A percentile compares a stretch with the other conserved stretches of the same genome.
phyloP scores from a whole-genome alignment of 2,888 invertebrate species.

The Drosophila percnosoma region DNA sequence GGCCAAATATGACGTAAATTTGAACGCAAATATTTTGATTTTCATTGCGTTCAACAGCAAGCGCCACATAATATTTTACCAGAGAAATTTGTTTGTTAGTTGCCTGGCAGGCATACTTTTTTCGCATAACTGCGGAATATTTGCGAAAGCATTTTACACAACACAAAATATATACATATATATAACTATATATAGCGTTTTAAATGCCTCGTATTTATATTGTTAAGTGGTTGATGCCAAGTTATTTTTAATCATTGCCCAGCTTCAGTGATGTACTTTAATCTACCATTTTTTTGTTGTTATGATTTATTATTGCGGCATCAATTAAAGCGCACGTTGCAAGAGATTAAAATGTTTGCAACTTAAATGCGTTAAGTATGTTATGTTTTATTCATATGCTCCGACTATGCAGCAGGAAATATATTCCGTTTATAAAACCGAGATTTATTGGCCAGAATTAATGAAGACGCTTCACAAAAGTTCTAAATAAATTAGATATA shows the following conservation, averaged over 20 bases:
- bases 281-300: constrained; percentile 5
- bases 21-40: constrained; percentile 38
- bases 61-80: constrained; percentile 11
- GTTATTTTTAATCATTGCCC: constrained; percentile 46
- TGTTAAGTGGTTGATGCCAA: constrained; percentile 10
- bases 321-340: constrained; percentile 20
- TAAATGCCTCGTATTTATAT: constrained; percentile 29
- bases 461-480: not conserved
- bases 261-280: constrained; percentile 10
- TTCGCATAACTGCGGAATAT: constrained; percentile 1
- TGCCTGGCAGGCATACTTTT: constrained; percentile 2
- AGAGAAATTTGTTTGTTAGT: constrained; percentile 12
- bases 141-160: constrained; percentile 2
- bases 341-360: constrained; percentile 19
- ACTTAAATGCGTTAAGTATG: not conserved
- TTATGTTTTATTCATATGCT: not conserved
- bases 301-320: constrained; percentile 31
- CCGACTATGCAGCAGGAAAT: not conserved
- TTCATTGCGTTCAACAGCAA: constrained; percentile 8
- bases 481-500: not conserved
- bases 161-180: not conserved
- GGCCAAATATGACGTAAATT: constrained; percentile 35
- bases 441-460: not conserved
- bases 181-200: constrained; percentile 16
- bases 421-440: not conserved